Evolutionary conservation across 2,888 invertebrate genomes (phyloP).

Genomic region (Mylabris sibirica): DNA sequence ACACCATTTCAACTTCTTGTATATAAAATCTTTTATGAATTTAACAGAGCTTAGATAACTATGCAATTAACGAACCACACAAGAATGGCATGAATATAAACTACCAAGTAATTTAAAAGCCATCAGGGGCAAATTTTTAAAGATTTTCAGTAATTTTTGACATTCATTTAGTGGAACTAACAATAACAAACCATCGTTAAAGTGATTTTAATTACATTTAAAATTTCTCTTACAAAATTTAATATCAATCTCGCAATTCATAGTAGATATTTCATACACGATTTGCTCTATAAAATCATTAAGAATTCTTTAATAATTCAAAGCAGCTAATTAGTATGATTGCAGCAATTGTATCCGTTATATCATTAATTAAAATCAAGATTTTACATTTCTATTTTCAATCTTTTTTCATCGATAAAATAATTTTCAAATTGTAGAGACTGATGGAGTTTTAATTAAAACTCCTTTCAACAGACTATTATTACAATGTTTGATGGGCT

Average conservation of each 20-base stretch:
- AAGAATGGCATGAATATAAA: conserved; percentile 13
- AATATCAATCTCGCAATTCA: conserved; percentile 30
- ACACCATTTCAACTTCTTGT: not conserved
- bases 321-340: not conserved
- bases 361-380: conserved; percentile 19
- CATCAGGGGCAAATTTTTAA: conserved; percentile 19
- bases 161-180: conserved; percentile 32
- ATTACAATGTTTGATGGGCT: conserved; percentile 15
- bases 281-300: conserved; percentile 37
- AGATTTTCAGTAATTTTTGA: conserved; percentile 31
- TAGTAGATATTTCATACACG: conserved; percentile 32
- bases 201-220: conserved; percentile 18
- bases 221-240: conserved; percentile 21
- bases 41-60: not conserved
- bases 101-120: conserved; percentile 21
- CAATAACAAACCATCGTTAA: conserved; percentile 23
- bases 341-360: conserved; percentile 19
- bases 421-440: not conserved
- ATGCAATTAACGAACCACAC: conserved; percentile 17
- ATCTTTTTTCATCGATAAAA: not conserved
- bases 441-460: conserved; percentile 14
- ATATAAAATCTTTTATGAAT: not conserved
- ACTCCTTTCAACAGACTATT: not conserved
- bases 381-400: not conserved
- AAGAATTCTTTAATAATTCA: conserved; percentile 16